Conservation (phyloP, 1,140 invertebrate species). For the Condylostylus longicornis region DNA sequence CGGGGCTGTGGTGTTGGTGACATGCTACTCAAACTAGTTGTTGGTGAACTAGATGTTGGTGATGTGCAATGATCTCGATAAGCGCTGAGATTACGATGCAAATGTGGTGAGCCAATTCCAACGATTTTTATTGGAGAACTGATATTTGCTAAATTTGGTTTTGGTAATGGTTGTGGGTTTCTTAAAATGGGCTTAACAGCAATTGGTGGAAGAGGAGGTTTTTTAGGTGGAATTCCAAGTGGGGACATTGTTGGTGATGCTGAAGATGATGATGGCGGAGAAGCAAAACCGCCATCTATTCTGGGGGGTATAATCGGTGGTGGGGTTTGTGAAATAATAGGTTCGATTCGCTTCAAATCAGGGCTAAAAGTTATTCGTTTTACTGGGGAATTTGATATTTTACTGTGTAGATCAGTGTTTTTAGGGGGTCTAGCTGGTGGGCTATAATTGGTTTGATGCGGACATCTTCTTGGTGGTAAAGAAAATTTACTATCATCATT, state of each 20-base stretch:
- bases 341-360: conserved; percentile 6
- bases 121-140: conserved; percentile 28
- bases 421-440: conserved; percentile 48
- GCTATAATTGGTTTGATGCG: conserved; percentile 29
- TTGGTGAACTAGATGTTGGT: conserved; percentile 1
- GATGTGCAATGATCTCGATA: not conserved
- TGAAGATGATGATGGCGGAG: conserved; percentile 7
- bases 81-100: conserved; percentile 16
- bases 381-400: conserved; percentile 28
- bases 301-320: conserved; percentile 2
- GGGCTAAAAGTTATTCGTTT: conserved; percentile 14
- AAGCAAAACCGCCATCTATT: conserved; percentile 4
- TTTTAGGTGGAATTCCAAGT: conserved; percentile 44
- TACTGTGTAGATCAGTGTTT: conserved; percentile 24
- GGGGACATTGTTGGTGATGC: conserved; percentile 29
- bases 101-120: conserved; percentile 41
- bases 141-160: conserved; percentile 13
- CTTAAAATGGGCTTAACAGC: conserved; percentile 42
- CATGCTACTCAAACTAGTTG: not conserved
- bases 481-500: no score
- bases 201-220: conserved; percentile 53
- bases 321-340: conserved; percentile 4
- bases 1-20: not conserved
- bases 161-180: conserved; percentile 26
- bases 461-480: conserved; percentile 41